A percentile compares a stretch with the other conserved stretches of the same genome.
Conservation (phyloP, 2,113 vertebrate species). For the Amblyopsis rosae region DNA sequence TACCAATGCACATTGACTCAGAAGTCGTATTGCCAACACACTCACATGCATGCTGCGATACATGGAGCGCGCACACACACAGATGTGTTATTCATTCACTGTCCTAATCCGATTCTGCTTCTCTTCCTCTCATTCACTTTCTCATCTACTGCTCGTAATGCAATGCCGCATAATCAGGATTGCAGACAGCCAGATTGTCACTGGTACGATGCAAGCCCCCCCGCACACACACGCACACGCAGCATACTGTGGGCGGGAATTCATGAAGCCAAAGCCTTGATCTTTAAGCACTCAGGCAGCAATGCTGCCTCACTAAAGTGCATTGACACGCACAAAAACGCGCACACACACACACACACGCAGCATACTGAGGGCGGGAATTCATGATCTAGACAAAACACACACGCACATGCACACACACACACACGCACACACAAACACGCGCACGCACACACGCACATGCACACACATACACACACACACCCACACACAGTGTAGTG, state of each 20-base stretch:
- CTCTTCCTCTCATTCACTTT: constrained; percentile 39
- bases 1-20: constrained; percentile 53
- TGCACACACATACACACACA: constrained; percentile 29
- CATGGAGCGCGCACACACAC: neutral
- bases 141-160: constrained; percentile 62
- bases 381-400: constrained; percentile 64
- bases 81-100: neutral
- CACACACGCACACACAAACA: constrained; percentile 32
- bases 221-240: constrained; percentile 7
- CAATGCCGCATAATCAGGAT: constrained; percentile 65
- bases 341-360: constrained; percentile 33
- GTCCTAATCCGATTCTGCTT: constrained; percentile 4
- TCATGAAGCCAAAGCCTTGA: constrained; percentile 21
- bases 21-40: constrained; percentile 51
- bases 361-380: constrained; percentile 12
- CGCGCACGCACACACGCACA: constrained; percentile 7
- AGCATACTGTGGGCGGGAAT: neutral
- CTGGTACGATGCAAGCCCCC: constrained; percentile 33
- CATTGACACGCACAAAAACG: constrained; percentile 24
- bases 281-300: constrained; percentile 45
- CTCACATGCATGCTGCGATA: constrained; percentile 37
- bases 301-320: constrained; percentile 45
- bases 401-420: constrained; percentile 17
- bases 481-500: constrained; percentile 14
- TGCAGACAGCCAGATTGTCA: constrained; percentile 53